Conservation (phyloP, 2,888 invertebrate species). For the Papilio elwesi region DNA sequence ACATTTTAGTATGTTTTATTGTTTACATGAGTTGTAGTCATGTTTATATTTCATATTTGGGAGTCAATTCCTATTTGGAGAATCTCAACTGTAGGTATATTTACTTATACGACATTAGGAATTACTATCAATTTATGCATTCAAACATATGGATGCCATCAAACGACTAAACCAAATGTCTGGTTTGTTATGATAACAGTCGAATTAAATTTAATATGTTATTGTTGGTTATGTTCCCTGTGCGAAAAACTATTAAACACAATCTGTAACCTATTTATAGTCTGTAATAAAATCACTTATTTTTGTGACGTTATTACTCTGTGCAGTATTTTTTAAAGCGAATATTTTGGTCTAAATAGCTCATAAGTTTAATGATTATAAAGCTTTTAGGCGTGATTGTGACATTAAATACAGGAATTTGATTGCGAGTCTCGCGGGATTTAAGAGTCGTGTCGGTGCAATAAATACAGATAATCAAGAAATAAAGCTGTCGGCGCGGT, state of each 20-base stretch:
- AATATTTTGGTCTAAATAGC: conserved; percentile 5
- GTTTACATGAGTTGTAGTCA: too few relatives aligned
- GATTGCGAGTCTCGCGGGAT: conserved; percentile 2
- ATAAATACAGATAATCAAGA: conserved; percentile 36
- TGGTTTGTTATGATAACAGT: not conserved
- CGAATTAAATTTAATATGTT: conserved; percentile 11
- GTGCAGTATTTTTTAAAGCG: conserved; percentile 12
- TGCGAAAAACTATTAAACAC: conserved; percentile 4
- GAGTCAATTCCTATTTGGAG: too few relatives aligned
- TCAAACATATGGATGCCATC: not conserved
- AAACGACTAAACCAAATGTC: not conserved
- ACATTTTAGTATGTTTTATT: too few relatives aligned
- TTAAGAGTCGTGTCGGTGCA: conserved; percentile 15
- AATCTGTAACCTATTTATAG: conserved; percentile 8
- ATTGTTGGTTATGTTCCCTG: not conserved
- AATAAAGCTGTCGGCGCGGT: conserved; percentile 30
- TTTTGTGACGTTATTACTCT: conserved; percentile 10
- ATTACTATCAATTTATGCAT: not conserved
- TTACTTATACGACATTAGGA: not conserved
- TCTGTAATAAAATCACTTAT: not conserved
- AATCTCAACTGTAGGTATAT: too few relatives aligned
- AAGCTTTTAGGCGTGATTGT: conserved; percentile 20
- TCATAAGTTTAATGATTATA: conserved; percentile 19
- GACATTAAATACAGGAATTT: conserved; percentile 21
- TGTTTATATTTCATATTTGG: too few relatives aligned